Percentiles rank a stretch among this genome's conserved stretches.
Conservation (phyloP, 2,113 vertebrate species). For the Psammodynastes pulverulentus region DNA sequence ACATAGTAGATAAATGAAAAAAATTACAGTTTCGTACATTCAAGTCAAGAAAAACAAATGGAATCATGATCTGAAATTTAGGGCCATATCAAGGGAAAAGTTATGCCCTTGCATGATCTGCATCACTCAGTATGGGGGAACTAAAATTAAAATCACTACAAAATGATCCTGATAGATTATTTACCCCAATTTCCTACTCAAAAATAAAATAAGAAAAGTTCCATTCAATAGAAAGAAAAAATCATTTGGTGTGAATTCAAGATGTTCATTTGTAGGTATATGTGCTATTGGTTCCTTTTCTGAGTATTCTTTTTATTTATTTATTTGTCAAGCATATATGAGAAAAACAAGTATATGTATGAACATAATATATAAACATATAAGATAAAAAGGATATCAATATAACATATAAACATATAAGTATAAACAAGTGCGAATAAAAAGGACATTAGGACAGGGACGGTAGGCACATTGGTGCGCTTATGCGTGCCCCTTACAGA, state of each 20-base stretch:
- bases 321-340: too few relatives aligned
- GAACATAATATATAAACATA: too few relatives aligned
- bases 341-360: too few relatives aligned
- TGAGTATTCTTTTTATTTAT: too few relatives aligned
- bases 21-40: neutral
- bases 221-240: neutral
- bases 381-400: too few relatives aligned
- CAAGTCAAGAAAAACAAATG: neutral
- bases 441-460: too few relatives aligned
- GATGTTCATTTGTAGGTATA: neutral
- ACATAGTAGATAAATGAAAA: neutral
- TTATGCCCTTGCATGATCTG: neutral
- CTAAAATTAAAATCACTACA: neutral
- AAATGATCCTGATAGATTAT: neutral
- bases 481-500: too few relatives aligned
- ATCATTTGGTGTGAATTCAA: neutral
- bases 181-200: neutral
- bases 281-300: neutral
- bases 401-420: too few relatives aligned
- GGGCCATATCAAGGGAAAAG: neutral
- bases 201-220: neutral
- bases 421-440: too few relatives aligned
- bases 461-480: too few relatives aligned
- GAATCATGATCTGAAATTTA: neutral
- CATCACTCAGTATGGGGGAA: neutral